These are phyloP conservation scores for Agonum fuliginosum DNA, from an alignment of 2,888 invertebrate genomes.

Conservation along the genomic window DNA sequence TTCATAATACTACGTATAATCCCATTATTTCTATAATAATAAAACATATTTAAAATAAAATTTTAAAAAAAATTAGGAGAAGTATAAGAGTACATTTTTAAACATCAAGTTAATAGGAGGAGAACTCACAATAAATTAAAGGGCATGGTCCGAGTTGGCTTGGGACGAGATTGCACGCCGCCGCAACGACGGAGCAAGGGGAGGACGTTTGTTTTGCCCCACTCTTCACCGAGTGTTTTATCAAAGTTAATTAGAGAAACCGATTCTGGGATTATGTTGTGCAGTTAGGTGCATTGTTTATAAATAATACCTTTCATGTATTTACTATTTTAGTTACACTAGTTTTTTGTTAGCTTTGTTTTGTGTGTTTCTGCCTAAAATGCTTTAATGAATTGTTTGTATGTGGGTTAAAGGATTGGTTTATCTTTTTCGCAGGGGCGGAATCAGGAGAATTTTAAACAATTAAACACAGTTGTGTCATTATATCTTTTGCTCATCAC, in stretches of 20 bases:
- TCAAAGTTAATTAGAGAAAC: slow-evolving; percentile 57
- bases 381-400: slow-evolving; percentile 37
- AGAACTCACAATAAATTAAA: too few species aligned
- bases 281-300: slow-evolving; percentile 43
- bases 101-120: too few species aligned
- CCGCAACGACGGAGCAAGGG: background rate
- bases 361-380: slow-evolving; percentile 32
- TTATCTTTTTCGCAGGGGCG: slow-evolving; percentile 1
- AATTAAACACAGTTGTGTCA: background rate
- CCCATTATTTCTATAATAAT: too few species aligned
- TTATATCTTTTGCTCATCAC: background rate
- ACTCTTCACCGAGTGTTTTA: slow-evolving; percentile 50
- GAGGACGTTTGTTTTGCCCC: slow-evolving; percentile 30
- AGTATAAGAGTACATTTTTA: too few species aligned
- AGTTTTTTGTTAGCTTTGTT: slow-evolving; percentile 20
- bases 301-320: slow-evolving; percentile 43
- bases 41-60: too few species aligned
- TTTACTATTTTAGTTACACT: slow-evolving; percentile 37
- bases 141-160: too few species aligned
- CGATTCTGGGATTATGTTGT: slow-evolving; percentile 51
- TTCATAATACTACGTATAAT: too few species aligned
- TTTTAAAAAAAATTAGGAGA: too few species aligned
- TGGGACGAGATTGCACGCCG: too few species aligned
- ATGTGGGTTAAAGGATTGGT: slow-evolving; percentile 41
- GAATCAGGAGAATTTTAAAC: background rate